phyloP scores from a whole-genome alignment of 2,113 vertebrate genomes.

The Bujurquina vittata region DNA sequence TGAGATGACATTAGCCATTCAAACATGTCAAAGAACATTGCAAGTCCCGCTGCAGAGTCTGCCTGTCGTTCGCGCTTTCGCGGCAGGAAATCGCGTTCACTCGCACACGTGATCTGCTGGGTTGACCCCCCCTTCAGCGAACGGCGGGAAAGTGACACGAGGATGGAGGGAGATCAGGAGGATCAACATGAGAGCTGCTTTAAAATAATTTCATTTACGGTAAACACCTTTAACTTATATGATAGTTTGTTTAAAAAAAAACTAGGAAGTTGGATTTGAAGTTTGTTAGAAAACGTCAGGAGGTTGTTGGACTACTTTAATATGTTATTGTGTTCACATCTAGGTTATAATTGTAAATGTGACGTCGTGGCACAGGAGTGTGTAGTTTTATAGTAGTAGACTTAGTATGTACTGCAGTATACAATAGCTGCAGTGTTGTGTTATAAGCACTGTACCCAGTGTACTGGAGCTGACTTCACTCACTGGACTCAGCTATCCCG shows the following conservation, averaged over 20 bases:
- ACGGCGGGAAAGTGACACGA: neutral
- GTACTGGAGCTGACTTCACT: no score
- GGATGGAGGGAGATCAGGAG: no score
- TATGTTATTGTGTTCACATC: neutral
- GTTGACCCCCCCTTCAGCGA: neutral
- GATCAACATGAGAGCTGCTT: neutral
- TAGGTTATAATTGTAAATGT: neutral
- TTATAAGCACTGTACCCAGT: no score
- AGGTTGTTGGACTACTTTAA: neutral
- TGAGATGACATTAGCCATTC: no score
- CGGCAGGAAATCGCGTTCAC: neutral
- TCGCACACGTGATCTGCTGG: neutral
- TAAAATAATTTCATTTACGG: neutral
- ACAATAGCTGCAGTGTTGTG: neutral
- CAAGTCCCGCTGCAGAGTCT: no score
- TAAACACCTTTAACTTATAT: neutral
- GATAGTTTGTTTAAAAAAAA: neutral
- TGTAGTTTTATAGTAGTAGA: no score
- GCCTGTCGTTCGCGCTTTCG: no score
- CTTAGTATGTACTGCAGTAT: neutral
- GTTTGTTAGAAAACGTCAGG: neutral
- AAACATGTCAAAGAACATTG: no score
- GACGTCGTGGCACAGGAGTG: no score
- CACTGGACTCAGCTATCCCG: neutral
- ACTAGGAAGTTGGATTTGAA: neutral